Evolutionary conservation across 2,797 vertebrate genomes (phyloP).

Genomic region (Coregonus sp.): DNA sequence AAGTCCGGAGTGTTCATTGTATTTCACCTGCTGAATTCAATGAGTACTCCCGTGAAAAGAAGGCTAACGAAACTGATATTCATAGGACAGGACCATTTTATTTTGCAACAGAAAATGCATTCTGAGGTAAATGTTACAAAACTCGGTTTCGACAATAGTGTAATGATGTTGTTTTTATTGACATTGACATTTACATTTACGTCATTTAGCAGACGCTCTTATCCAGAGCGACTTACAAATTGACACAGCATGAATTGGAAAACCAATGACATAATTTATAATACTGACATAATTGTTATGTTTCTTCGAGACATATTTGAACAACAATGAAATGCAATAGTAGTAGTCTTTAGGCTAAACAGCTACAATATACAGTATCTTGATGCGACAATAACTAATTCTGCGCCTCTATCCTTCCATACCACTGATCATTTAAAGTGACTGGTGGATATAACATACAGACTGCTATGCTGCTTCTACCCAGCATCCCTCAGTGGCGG

Average conservation of each 20-base stretch:
- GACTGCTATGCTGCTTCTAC: constrained; percentile 19
- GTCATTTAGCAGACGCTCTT: too few relatives aligned
- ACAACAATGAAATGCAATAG: constrained; percentile 44
- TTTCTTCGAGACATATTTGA: constrained; percentile 35
- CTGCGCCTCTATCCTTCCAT: constrained; percentile 24
- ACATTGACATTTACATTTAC: constrained; percentile 9
- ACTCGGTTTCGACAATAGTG: constrained; percentile 45
- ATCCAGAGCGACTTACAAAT: not conserved
- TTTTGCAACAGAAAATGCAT: constrained; percentile 51
- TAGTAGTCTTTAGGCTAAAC: constrained; percentile 38
- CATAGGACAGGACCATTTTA: constrained; percentile 52
- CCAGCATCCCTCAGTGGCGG: constrained; percentile 59
- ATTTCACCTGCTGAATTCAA: not conserved
- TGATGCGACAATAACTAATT: constrained; percentile 36
- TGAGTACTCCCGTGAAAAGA: not conserved
- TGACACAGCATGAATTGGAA: constrained; percentile 52
- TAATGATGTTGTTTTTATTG: constrained; percentile 21
- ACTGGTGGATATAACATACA: constrained; percentile 18
- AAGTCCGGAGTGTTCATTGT: not conserved
- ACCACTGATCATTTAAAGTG: constrained; percentile 24
- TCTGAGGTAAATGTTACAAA: constrained; percentile 65
- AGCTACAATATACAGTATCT: constrained; percentile 37
- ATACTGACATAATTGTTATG: constrained; percentile 38
- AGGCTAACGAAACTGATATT: not conserved
- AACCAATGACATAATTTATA: constrained; percentile 33